Conservation (phyloP, 2,797 vertebrate species). For the Adrianichthys oophorus region DNA sequence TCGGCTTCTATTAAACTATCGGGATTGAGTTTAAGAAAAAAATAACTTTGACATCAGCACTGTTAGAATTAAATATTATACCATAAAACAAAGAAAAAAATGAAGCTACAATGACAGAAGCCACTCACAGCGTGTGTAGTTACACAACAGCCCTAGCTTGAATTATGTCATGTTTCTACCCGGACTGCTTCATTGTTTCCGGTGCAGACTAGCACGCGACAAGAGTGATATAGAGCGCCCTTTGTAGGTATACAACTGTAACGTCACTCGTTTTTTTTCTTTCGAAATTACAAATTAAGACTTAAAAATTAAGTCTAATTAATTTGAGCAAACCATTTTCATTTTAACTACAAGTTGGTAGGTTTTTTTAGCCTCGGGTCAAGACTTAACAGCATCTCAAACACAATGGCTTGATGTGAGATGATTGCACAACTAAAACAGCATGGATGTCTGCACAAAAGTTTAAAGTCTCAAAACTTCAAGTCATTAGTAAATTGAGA, state of each 20-base stretch:
- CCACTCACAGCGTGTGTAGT: constrained; percentile 55
- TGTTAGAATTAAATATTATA: fast-evolving
- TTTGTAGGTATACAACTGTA: constrained; percentile 23
- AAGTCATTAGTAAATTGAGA: too few relatives aligned
- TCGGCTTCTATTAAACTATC: not conserved
- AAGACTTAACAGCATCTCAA: too few relatives aligned
- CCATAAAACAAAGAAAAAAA: not conserved
- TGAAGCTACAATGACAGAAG: constrained; percentile 1
- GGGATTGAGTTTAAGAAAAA: not conserved
- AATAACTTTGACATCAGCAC: fast-evolving
- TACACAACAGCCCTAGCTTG: constrained; percentile 50
- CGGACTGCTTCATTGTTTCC: constrained; percentile 34
- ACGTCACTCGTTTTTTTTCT: fast-evolving
- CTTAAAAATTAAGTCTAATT: too few relatives aligned
- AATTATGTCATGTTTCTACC: constrained; percentile 19
- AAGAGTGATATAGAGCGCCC: constrained; percentile 33
- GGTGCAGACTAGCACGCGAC: constrained; percentile 11
- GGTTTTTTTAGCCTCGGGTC: too few relatives aligned
- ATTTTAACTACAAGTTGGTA: too few relatives aligned
- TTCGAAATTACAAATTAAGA: too few relatives aligned
- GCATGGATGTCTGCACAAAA: too few relatives aligned
- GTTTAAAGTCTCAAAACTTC: too few relatives aligned
- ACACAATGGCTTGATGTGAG: too few relatives aligned
- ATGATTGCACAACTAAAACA: too few relatives aligned
- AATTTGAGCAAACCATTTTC: too few relatives aligned